Evolutionary conservation across 92 coral and sea anemone genomes (phyloP).

Genomic region (Epizoanthus illoricatus): DNA sequence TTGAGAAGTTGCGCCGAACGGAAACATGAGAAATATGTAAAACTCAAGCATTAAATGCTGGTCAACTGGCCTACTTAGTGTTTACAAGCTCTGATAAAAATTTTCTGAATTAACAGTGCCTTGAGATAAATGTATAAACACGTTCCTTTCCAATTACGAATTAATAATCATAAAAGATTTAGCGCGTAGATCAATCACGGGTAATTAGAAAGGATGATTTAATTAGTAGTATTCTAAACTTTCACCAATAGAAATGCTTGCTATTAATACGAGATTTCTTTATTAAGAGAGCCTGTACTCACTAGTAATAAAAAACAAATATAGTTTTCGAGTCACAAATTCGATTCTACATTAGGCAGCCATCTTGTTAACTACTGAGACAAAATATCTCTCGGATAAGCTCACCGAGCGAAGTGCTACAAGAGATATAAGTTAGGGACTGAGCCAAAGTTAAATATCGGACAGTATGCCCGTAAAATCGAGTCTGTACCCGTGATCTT

Average conservation of each 20-base stretch:
- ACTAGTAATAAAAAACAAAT: constrained; percentile 83
- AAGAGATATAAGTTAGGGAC: constrained; percentile 15
- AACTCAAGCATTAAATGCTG: constrained; percentile 23
- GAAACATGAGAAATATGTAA: constrained; percentile 38
- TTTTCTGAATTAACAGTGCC: constrained; percentile 67
- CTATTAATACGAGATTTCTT: constrained; percentile 75
- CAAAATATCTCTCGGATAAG: background rate
- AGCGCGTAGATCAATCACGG: constrained; percentile 95
- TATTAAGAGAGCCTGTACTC: constrained; percentile 74
- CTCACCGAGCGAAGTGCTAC: background rate
- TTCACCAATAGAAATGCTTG: constrained; percentile 76
- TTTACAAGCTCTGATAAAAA: constrained; percentile 72
- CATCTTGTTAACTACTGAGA: constrained; percentile 73
- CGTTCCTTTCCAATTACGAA: constrained; percentile 73
- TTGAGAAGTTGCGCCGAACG: constrained; percentile 17
- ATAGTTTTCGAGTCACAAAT: constrained; percentile 60
- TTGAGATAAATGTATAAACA: constrained; percentile 72
- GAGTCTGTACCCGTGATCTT: constrained; percentile 40
- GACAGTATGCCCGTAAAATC: constrained; percentile 45
- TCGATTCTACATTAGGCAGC: constrained; percentile 71
- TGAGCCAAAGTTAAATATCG: constrained; percentile 42
- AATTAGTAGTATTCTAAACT: constrained; percentile 91
- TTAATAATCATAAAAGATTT: constrained; percentile 76
- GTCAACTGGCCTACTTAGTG: constrained; percentile 16
- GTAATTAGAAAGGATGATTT: constrained; percentile 85